phyloP scores from a whole-genome alignment of 2,888 invertebrate species.

The Portevinia maculata region DNA sequence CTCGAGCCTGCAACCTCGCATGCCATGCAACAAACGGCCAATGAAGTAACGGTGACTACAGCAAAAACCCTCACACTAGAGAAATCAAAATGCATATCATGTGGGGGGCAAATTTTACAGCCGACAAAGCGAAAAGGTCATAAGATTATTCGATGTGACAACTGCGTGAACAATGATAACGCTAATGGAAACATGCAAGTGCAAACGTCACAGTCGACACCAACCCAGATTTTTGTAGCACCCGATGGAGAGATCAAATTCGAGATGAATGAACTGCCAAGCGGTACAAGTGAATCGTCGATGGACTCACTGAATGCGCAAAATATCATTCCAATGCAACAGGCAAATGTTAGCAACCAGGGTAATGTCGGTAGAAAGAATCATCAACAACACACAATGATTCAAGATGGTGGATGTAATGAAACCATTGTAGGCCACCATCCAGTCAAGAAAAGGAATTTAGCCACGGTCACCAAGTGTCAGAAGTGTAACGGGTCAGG shows the following conservation, averaged over 20 bases:
- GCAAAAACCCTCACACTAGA: conserved; percentile 84
- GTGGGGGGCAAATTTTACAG: conserved; percentile 85
- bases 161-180: conserved; percentile 86
- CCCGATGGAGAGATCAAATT: conserved; percentile 86
- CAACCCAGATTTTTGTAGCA: conserved; percentile 87
- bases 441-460: conserved; percentile 92
- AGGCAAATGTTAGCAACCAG: conserved; percentile 46
- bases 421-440: conserved; percentile 84
- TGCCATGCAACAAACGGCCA: conserved; percentile 73
- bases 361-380: conserved; percentile 69
- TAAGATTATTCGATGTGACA: conserved; percentile 86
- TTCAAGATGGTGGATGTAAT: conserved; percentile 44
- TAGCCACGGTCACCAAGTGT: conserved; percentile 91
- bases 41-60: conserved; percentile 80
- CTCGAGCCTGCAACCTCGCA: conserved; percentile 78
- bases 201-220: conserved; percentile 79
- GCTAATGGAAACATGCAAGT: conserved; percentile 77
- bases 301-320: conserved; percentile 83
- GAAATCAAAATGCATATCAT: conserved; percentile 85
- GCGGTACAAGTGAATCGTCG: conserved; percentile 78
- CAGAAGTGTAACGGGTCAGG: conserved; percentile 95
- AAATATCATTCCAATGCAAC: conserved; percentile 82
- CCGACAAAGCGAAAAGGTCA: conserved; percentile 86
- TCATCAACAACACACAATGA: conserved; percentile 54
- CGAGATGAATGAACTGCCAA: conserved; percentile 84